Evolutionary conservation across 2,113 vertebrate species (phyloP).

Genomic region (Cyanocitta stelleri): DNA sequence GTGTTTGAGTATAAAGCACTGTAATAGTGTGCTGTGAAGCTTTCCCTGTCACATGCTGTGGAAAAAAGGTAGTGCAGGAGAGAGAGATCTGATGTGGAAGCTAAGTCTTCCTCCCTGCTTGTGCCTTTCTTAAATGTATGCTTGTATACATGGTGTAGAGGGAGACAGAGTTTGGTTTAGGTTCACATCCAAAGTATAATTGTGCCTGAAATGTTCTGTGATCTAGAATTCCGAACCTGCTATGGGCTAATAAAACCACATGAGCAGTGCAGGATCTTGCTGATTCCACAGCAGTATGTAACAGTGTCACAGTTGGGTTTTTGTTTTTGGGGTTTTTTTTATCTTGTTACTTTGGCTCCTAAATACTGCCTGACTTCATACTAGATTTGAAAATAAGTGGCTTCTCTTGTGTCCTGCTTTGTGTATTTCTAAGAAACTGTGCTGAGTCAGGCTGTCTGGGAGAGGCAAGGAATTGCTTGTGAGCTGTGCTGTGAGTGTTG

Average conservation of each 20-base stretch:
- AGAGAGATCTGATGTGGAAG: background rate
- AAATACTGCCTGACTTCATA: background rate
- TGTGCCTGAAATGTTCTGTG: background rate
- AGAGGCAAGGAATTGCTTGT: background rate
- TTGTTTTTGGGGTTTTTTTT: background rate
- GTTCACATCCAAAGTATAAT: background rate
- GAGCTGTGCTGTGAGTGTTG: background rate
- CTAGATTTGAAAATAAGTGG: background rate
- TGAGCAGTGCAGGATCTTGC: background rate
- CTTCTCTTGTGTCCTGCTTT: background rate
- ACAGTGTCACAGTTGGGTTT: background rate
- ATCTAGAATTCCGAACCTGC: background rate
- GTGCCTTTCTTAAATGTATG: background rate
- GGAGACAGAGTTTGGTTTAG: background rate
- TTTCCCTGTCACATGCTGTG: background rate
- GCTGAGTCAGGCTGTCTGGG: background rate
- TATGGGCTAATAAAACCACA: background rate
- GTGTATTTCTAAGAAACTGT: background rate
- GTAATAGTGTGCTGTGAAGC: background rate
- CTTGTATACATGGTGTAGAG: background rate
- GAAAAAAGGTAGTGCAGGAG: background rate
- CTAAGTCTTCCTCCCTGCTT: background rate
- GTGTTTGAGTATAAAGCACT: background rate
- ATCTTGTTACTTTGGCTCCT: background rate
- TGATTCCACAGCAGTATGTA: background rate